Conservation (phyloP, 2,888 invertebrate species). For the Caenorhabditis doughertyi region DNA sequence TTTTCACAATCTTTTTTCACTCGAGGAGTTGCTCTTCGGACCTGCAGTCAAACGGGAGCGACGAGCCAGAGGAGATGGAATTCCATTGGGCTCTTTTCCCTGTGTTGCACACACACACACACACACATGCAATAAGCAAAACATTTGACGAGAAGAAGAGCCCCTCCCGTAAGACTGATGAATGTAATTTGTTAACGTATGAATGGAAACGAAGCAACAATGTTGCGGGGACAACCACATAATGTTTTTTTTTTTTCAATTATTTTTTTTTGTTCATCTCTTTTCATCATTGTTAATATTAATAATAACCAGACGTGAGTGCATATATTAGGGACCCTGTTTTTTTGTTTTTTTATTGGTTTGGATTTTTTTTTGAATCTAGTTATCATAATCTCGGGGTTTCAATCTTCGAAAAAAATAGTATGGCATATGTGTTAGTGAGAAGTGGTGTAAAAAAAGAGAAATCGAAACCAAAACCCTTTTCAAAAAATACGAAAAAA, state of each 20-base stretch:
- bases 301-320: neutral
- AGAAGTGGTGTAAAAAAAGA: neutral
- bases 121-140: slow-evolving; percentile 24
- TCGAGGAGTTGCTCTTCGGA: slow-evolving; percentile 40
- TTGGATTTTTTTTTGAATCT: no score
- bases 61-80: slow-evolving; percentile 23
- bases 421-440: neutral
- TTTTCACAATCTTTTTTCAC: slow-evolving; percentile 43
- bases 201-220: slow-evolving; percentile 22
- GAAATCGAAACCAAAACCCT: slow-evolving; percentile 13
- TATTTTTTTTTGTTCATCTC: neutral
- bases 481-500: neutral
- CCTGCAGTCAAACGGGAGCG: slow-evolving; percentile 29
- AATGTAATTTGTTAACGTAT: slow-evolving; percentile 43
- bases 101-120: slow-evolving; percentile 16
- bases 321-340: neutral
- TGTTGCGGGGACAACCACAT: neutral
- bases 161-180: slow-evolving; percentile 14
- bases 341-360: neutral
- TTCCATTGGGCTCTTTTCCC: slow-evolving; percentile 34
- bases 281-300: neutral
- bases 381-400: no score
- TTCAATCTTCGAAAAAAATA: neutral
- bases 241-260: neutral
- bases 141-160: slow-evolving; percentile 26